phyloP scores from a whole-genome alignment of 2,113 vertebrate genomes.

The Columba janthina region DNA sequence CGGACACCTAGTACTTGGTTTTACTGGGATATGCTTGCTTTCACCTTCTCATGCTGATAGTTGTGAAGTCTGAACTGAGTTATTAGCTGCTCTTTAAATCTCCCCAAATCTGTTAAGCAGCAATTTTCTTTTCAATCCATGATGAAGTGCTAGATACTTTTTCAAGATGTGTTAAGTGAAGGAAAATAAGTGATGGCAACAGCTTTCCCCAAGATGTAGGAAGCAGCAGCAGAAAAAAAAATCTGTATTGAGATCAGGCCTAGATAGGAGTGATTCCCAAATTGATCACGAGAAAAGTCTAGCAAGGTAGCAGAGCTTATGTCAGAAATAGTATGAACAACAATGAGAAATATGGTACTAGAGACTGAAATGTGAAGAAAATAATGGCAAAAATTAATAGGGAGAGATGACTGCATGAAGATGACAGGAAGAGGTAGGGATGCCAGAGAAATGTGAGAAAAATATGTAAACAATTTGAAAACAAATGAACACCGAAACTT shows the following conservation, averaged over 20 bases:
- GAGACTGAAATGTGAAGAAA: not conserved
- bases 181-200: not conserved
- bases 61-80: not conserved
- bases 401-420: not conserved
- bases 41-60: not conserved
- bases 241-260: not conserved
- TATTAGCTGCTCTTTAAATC: not conserved
- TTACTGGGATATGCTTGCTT: not conserved
- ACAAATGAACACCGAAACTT: not conserved
- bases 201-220: not conserved
- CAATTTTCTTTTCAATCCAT: not conserved
- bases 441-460: not conserved
- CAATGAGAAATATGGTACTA: not conserved
- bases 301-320: not conserved
- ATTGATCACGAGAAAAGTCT: fast-evolving
- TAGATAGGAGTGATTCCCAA: not conserved
- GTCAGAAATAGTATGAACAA: not conserved
- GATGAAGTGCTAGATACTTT: not conserved
- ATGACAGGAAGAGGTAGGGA: not conserved
- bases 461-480: not conserved
- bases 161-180: not conserved
- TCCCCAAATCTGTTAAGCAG: not conserved
- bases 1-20: not conserved
- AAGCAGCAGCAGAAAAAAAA: not conserved
- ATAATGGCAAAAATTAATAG: not conserved